Evolutionary conservation across 2,888 invertebrate genomes (phyloP), one percentile per base, ranked within the genome.

Genomic region (Plagiodera versicolora): DNA sequence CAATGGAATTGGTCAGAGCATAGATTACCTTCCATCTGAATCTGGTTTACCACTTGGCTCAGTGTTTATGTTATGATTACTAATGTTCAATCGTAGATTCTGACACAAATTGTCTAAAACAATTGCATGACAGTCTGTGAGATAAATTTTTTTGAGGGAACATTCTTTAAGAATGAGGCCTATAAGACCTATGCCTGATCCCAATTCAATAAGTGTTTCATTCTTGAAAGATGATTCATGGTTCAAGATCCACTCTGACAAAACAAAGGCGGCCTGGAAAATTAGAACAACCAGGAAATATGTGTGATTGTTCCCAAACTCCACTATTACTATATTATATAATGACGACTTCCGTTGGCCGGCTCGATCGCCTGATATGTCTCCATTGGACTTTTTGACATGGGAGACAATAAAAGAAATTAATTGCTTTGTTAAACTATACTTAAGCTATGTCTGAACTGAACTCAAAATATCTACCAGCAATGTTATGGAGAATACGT

Each of bases 111-210:
- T 81, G 30, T 84, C 80, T 16, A 92, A 76, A 19, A 93, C 92
- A 51, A 83, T 81, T 0, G 78, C 72, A 73, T 91, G 91, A 70
- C 87, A 89, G 76, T 93, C 93, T 14, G 88, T 87, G 52, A 92
- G 83, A 55, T 83, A 80, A 48, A 89, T 81, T 50, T 82, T 78
- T 55, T 81, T 78, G 0, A 86, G 83, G 24, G 77, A 63, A 72
- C 88, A 88, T 50, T 79, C 74, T 57, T 84, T 83, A 35, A 88
- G 77, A 2, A 85, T 80, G 35, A 92, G 81, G 16, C 92, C 91
- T 35, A 89, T 84, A 55, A 92, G 82, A 0, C 93, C 93, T 16
- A 89, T 83, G 20, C 93, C 93, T 10, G 90, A 87, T 49, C 93
- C 93, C 3, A 93, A 80, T 81, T 93, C 93, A 4, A 92, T 70